These are phyloP conservation scores for Brotogeris chrysoptera DNA, from an alignment of 2,797 vertebrate species.

Conservation along the genomic window DNA sequence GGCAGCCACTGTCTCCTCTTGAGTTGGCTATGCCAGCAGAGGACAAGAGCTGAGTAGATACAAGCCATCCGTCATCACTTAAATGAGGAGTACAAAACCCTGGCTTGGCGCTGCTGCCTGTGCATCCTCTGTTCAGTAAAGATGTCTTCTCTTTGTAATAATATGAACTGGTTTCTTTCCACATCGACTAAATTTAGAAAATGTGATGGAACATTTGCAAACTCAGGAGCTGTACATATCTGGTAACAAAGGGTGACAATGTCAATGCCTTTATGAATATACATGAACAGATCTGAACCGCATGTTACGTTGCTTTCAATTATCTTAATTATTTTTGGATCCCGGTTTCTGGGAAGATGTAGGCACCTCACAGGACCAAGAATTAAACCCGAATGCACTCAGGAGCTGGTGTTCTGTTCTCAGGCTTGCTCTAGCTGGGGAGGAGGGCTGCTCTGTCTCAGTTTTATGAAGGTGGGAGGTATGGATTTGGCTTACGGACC, in stretches of 20 bases:
- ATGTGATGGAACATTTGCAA: background rate
- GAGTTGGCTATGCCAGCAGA: background rate
- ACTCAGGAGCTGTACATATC: rapidly evolving
- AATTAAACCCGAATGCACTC: background rate
- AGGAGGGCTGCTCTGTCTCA: slow-evolving; percentile 13
- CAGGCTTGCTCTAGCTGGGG: background rate
- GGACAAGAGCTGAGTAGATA: background rate
- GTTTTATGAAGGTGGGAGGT: background rate
- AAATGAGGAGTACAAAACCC: background rate
- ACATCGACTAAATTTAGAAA: rapidly evolving
- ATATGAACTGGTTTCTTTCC: background rate
- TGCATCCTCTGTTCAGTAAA: background rate
- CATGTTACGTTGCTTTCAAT: rapidly evolving
- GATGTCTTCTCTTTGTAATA: background rate
- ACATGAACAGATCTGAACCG: background rate
- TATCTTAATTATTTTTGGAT: background rate
- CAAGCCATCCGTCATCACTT: background rate
- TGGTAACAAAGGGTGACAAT: background rate
- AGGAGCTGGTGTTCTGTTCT: background rate
- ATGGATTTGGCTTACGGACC: background rate
- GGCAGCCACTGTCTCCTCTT: background rate
- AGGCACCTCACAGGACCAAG: background rate
- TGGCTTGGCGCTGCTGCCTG: background rate
- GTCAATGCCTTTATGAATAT: background rate
- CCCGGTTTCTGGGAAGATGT: background rate